Evolutionary conservation across 2,888 invertebrate genomes (phyloP).

Genomic region (Zaprionus bogoriensis): DNA sequence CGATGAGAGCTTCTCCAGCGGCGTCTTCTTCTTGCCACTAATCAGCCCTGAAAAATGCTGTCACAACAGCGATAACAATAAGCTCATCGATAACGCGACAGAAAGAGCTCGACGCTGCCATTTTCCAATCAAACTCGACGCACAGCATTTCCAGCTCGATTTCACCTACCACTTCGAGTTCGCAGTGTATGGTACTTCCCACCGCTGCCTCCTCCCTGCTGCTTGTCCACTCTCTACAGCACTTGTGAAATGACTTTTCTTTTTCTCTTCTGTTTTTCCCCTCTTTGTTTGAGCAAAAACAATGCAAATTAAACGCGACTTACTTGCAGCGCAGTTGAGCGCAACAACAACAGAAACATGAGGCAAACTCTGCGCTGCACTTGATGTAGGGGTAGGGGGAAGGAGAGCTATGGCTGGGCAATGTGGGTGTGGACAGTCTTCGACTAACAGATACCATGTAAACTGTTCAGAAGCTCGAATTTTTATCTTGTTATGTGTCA

Average conservation of each 20-base stretch:
- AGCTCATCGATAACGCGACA: slow-evolving; percentile 22
- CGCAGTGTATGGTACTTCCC: not conserved
- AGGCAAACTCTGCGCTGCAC: slow-evolving; percentile 45
- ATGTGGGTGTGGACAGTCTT: not conserved
- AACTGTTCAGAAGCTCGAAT: too few species aligned
- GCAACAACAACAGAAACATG: slow-evolving; percentile 55
- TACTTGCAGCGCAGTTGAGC: slow-evolving; percentile 76
- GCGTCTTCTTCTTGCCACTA: slow-evolving; percentile 42
- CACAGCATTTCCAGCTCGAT: too few species aligned
- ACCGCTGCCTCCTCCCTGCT: not conserved
- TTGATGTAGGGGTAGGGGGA: not conserved
- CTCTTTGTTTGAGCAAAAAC: slow-evolving; percentile 71
- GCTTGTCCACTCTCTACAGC: slow-evolving; percentile 33
- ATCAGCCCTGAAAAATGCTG: slow-evolving; percentile 58
- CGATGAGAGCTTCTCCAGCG: slow-evolving; percentile 43
- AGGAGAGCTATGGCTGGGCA: too few species aligned
- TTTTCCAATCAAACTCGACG: slow-evolving; percentile 49
- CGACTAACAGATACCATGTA: slow-evolving; percentile 28
- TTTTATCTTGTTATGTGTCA: too few species aligned
- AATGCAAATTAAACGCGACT: slow-evolving; percentile 80
- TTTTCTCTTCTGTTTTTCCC: slow-evolving; percentile 20
- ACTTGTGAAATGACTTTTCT: slow-evolving; percentile 73
- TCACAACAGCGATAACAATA: slow-evolving; percentile 71
- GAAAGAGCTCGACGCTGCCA: slow-evolving; percentile 30
- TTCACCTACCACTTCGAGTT: too few species aligned